phyloP scores from a whole-genome alignment of 2,888 invertebrate genomes.

The Poecilobothrus nobilitatus region DNA sequence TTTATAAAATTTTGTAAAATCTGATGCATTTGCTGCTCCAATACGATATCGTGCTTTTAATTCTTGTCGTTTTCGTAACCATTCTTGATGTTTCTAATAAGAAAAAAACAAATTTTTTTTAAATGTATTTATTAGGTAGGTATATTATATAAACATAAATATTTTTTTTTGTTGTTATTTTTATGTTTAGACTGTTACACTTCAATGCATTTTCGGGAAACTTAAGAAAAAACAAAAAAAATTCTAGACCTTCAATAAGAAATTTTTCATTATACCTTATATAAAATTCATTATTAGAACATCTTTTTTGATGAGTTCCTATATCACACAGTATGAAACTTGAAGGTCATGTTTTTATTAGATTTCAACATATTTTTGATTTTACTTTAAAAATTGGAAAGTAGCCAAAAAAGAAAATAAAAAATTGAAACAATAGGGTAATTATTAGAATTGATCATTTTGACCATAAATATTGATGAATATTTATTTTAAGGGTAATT shows the following conservation, averaged over 20 bases:
- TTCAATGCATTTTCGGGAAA: not conserved
- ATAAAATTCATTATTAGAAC: slow-evolving; percentile 13
- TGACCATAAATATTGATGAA: not conserved
- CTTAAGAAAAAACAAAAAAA: slow-evolving; percentile 10
- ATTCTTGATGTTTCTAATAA: slow-evolving; percentile 40
- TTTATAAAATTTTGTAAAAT: slow-evolving; percentile 20
- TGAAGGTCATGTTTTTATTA: too few relatives aligned
- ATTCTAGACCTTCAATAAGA: slow-evolving; percentile 17
- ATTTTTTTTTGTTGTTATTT: not conserved
- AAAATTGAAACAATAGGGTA: not conserved
- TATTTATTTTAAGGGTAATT: not conserved
- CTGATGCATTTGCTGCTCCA: slow-evolving; percentile 34
- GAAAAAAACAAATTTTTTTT: too few relatives aligned
- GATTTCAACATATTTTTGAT: too few relatives aligned
- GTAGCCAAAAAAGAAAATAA: too few relatives aligned
- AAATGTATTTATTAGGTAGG: too few relatives aligned
- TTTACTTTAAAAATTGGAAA: too few relatives aligned
- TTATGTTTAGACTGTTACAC: not conserved
- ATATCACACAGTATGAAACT: too few relatives aligned
- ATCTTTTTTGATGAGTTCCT: slow-evolving; percentile 11
- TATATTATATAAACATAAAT: not conserved
- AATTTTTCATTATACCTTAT: not conserved
- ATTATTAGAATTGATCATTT: not conserved
- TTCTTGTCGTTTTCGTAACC: slow-evolving; percentile 36
- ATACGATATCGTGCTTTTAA: slow-evolving; percentile 22